Evolutionary conservation across 2,113 vertebrate genomes (phyloP).

Genomic region (Pangasianodon hypophthalmus): DNA sequence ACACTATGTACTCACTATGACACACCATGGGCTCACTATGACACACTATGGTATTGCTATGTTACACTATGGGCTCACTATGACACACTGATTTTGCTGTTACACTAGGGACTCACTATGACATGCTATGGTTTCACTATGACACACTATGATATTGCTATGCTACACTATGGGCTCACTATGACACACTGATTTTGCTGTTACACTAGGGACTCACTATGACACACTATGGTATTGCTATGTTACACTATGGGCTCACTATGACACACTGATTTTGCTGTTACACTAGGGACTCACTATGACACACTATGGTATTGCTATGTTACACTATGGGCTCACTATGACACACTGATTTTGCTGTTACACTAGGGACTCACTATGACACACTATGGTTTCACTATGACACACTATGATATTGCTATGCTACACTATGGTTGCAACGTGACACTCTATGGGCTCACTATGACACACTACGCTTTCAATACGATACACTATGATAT

Average conservation of each 20-base stretch:
- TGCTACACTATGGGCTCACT: neutral
- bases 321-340: neutral
- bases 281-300: neutral
- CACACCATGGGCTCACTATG: neutral
- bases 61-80: neutral
- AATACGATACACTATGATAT: no score
- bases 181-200: neutral
- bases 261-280: neutral
- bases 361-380: no score
- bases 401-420: neutral
- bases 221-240: neutral
- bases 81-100: no score
- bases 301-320: neutral
- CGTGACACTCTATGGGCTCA: neutral
- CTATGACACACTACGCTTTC: no score
- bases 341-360: neutral
- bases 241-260: neutral
- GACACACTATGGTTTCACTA: neutral
- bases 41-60: neutral
- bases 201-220: neutral
- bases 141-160: neutral
- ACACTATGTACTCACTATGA: neutral
- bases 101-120: neutral
- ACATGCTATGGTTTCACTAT: neutral
- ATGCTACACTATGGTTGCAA: neutral